Percentiles rank a stretch among this genome's conserved stretches.
Evolutionary conservation across 2,888 invertebrate genomes (phyloP).

Genomic region (Schizaphis graminum): DNA sequence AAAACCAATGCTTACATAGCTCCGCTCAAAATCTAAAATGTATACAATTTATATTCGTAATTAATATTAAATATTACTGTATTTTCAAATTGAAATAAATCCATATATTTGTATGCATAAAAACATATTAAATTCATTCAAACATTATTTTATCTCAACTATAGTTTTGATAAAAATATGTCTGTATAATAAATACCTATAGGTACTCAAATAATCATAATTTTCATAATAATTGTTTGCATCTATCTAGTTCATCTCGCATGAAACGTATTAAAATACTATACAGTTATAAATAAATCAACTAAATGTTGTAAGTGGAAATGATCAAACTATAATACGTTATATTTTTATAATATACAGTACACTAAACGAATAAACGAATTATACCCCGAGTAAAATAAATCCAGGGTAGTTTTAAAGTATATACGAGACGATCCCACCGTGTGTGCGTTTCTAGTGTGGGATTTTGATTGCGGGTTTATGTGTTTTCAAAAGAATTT

Average conservation of each 20-base stretch:
- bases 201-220: not conserved
- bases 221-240: not conserved
- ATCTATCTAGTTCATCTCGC: not conserved
- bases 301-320: slow-evolving; percentile 5
- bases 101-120: no score
- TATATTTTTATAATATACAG: not conserved
- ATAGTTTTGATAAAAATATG: not conserved
- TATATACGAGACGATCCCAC: not conserved
- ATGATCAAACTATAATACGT: not conserved
- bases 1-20: no score
- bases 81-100: no score
- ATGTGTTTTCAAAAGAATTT: slow-evolving; percentile 40
- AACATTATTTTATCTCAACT: no score
- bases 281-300: not conserved
- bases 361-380: not conserved
- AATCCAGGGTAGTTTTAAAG: not conserved
- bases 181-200: not conserved
- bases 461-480: slow-evolving; percentile 39
- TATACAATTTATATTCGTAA: no score
- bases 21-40: no score
- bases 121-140: no score
- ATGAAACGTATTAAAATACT: not conserved
- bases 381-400: not conserved
- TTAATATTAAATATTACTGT: no score
- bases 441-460: not conserved